Base-by-base conservation (phyloP, 1,140 invertebrate genomes). In the Apis florea region DNA sequence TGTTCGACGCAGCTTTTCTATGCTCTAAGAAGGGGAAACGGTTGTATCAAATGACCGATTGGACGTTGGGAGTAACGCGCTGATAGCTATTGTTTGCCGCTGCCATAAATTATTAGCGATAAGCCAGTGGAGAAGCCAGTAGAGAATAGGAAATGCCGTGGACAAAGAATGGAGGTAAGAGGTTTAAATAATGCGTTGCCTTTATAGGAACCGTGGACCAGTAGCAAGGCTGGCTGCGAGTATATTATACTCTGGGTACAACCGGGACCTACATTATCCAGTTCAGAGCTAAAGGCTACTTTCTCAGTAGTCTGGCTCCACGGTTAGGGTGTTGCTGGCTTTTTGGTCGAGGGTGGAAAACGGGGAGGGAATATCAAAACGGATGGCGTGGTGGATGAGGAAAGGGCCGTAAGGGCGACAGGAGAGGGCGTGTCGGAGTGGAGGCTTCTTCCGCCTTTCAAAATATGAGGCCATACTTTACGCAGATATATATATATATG, bases 151-250 rank as follows among this genome's bases (percentile, higher is more conserved):
- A 87, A 89, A 90, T 85, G 79, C 84, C 79, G 79, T 84, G 85
- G 85, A 87, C 89, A 85, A 90, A 90, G 89, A 90, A 87, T 89
- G 79, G 88, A 79, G 85, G 83, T 86, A 90, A 90, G 85, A 88
- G 86, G 81, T 89, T 90, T 90, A 90, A 91, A 90, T 91, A 91
- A 91, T 90, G 85, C 89, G 89, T 89, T 82, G 83, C 85, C 86
- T 90, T 90, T 89, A 86, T 87, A 85, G 88, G 73, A 75, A 84
- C 69, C 82, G 70, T 82, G 79, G 79, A 79, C 69, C 69, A 53
- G 66, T 66, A 53, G 66, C 63, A 58, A 58, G 77, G 78, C 53
- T 79, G 77, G 78, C 53, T 79, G 83, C 77, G 83, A 88, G 88
- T 90, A 88, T 85, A 87, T 90, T 88, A 88, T 79, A 79, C 82